phyloP scores from a whole-genome alignment of 2,113 vertebrate genomes.

The Urocitellus parryii region DNA sequence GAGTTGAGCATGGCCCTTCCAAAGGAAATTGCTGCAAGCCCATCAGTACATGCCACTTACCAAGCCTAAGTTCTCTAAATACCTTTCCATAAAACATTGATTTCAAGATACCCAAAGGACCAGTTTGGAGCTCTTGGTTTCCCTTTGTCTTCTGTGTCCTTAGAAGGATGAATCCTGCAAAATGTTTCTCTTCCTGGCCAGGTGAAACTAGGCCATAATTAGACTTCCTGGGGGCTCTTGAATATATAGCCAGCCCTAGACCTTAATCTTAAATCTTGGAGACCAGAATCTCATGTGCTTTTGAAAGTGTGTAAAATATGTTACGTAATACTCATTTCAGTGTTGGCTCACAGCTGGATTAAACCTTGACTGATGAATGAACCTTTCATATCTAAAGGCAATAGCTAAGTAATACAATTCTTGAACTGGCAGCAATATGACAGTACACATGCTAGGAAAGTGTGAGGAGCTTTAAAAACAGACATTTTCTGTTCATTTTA shows the following conservation, averaged over 20 bases:
- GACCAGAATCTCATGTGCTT: constrained; percentile 43
- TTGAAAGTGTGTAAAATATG: not conserved
- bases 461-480: constrained; percentile 66
- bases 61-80: not conserved
- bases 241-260: not conserved
- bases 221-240: not conserved
- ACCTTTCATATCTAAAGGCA: constrained; percentile 72
- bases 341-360: constrained; percentile 66
- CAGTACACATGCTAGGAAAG: not conserved
- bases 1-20: not conserved
- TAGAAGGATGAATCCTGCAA: not conserved
- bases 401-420: constrained; percentile 75
- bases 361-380: constrained; percentile 80
- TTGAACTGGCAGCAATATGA: constrained; percentile 60
- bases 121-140: not conserved
- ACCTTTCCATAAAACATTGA: not conserved
- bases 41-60: not conserved
- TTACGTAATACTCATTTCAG: constrained; percentile 67
- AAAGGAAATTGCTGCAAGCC: not conserved
- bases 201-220: constrained; percentile 32
- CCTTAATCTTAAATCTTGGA: constrained; percentile 40
- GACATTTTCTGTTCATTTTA: constrained; percentile 50
- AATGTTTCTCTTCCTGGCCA: not conserved
- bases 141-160: not conserved
- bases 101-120: not conserved